phyloP scores from a whole-genome alignment of 1,140 invertebrate species.

The Cydia amplana region DNA sequence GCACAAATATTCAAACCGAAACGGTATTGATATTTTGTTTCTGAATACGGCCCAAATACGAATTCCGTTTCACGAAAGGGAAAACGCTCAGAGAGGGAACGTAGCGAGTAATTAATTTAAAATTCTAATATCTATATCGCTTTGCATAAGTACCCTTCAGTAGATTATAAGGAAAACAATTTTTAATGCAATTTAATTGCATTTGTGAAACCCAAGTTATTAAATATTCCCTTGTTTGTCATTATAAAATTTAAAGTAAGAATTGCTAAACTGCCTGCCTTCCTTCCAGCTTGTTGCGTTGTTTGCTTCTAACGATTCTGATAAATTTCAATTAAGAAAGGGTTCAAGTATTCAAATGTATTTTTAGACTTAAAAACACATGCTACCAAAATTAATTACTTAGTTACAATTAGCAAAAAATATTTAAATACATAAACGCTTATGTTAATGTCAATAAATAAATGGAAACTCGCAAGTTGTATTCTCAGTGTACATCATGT shows the following conservation, averaged over 20 bases:
- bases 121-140: conserved; percentile 54
- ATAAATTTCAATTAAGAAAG: too few species aligned
- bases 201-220: background rate
- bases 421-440: too few species aligned
- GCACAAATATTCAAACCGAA: background rate
- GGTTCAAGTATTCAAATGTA: too few species aligned
- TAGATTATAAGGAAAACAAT: conserved; percentile 11
- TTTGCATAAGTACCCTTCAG: conserved; percentile 15
- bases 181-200: background rate
- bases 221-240: background rate
- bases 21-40: background rate
- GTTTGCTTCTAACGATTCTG: too few species aligned
- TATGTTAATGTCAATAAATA: too few species aligned
- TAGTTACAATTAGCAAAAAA: too few species aligned
- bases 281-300: too few species aligned
- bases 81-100: conserved; percentile 49
- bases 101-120: conserved; percentile 63
- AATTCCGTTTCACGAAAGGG: conserved; percentile 62
- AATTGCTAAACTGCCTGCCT: background rate
- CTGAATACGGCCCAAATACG: conserved; percentile 34
- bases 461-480: background rate
- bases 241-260: background rate
- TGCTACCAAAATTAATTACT: too few species aligned
- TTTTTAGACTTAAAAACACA: too few species aligned
- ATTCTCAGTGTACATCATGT: background rate